phyloP scores from a whole-genome alignment of 2,797 vertebrate species.

The Balearica regulorum region DNA sequence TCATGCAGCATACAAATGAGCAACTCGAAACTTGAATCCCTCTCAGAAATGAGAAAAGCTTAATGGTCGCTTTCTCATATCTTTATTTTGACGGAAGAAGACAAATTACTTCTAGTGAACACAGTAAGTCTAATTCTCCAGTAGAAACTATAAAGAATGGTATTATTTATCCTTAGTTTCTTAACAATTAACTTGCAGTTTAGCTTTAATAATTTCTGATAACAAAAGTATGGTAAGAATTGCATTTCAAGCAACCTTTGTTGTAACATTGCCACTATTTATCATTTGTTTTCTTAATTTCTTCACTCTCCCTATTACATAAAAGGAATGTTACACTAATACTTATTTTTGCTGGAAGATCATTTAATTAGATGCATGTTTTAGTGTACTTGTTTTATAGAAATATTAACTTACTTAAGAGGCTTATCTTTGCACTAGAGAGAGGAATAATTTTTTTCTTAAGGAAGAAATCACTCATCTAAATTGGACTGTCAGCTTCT shows the following conservation, averaged over 20 bases:
- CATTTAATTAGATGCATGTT: not conserved
- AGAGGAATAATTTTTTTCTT: not conserved
- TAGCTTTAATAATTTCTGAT: not conserved
- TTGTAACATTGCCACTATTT: not conserved
- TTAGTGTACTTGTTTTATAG: not conserved
- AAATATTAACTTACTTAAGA: not conserved
- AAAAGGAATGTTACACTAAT: not conserved
- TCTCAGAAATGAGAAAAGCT: not conserved
- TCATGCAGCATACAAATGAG: not conserved
- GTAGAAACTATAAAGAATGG: not conserved
- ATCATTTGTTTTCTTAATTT: not conserved
- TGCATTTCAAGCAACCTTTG: not conserved
- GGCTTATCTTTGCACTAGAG: not conserved
- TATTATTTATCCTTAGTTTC: not conserved
- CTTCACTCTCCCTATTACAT: not conserved
- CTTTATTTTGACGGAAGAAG: not conserved
- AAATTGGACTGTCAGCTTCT: slow-evolving; percentile 70
- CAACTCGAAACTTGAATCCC: not conserved
- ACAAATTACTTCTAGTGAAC: not conserved
- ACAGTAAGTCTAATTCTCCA: not conserved
- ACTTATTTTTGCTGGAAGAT: not conserved
- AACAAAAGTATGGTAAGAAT: not conserved
- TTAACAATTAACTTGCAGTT: not conserved
- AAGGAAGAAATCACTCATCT: slow-evolving; percentile 53
- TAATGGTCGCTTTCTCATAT: not conserved